Base-by-base conservation (phyloP, 2,113 vertebrate genomes). In the Pipra filicauda region DNA sequence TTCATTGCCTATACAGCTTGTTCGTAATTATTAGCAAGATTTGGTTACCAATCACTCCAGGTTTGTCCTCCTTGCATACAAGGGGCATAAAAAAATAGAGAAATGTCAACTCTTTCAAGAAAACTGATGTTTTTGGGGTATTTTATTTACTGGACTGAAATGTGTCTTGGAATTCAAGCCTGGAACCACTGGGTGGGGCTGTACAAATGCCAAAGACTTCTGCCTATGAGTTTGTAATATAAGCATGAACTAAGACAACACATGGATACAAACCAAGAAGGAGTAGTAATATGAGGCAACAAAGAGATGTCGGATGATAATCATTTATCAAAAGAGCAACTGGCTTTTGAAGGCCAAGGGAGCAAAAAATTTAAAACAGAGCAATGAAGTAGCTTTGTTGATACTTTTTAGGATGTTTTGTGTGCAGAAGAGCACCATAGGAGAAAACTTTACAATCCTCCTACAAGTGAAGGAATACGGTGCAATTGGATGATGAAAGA, bases 81-180 rank as follows among this genome's bases (percentile, higher is more conserved):
- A 54, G 7, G 9, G 30, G 1, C 9, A 11, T 57, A 55, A 49
- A 8, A 55, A 62, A 65, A 43, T 2, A 58, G 15, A 19, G 49
- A 69, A 23, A 43, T 76, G 19, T 83, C 39, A 58, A 16, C 66
- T 80, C 46, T 49, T 66, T 31, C 48, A 75, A 43, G 46, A 54
- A 74, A 67, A 19, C 1, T 0, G 9, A 2, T 41, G 8, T n/a
- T 49, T 74, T 37, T 11, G 35, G 3, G 1, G 1, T 51, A 18
- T 58, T 69, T 89, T 55, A 30, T 69, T 91, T 79, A 48, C 14
- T 37, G 1, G 15, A 33, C 43, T 71, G 30, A 11, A 22, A 3
- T 35, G 8, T 75, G 35, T 55, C 55, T 35, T 80, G 59, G 58
- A 85, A 76, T 88, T 91, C 37, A 83, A 76, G 35, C 23, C 46